phyloP scores from a whole-genome alignment of 2,113 vertebrate genomes.

The Otis tarda region DNA sequence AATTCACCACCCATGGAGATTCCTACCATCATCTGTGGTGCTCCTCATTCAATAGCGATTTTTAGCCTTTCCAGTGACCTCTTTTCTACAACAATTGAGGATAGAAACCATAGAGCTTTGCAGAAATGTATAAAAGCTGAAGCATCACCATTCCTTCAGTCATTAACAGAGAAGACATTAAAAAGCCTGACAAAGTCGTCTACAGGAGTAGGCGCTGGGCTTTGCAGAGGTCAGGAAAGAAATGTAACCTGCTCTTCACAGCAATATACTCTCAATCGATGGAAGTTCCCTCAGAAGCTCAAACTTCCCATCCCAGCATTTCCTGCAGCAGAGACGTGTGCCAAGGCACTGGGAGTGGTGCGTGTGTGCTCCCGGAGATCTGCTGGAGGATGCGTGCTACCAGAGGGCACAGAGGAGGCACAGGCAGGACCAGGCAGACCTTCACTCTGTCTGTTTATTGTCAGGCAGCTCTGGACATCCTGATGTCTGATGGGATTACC shows the following conservation, averaged over 20 bases:
- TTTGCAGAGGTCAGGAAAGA: neutral
- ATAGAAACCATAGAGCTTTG: neutral
- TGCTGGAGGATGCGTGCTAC: neutral
- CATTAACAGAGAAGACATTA: neutral
- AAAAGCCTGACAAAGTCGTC: neutral
- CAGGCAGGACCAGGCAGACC: neutral
- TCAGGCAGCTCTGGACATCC: neutral
- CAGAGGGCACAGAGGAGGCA: neutral
- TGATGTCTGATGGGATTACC: neutral
- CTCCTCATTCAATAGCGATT: neutral
- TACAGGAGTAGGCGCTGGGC: rapidly evolving
- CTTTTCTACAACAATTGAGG: neutral
- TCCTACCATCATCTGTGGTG: neutral
- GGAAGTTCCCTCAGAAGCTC: neutral
- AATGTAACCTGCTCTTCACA: neutral
- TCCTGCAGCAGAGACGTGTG: neutral
- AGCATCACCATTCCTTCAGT: neutral
- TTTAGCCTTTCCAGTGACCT: neutral
- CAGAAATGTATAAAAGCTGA: neutral
- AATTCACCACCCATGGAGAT: neutral
- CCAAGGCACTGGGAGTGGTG: rapidly evolving
- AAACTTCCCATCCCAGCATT: neutral
- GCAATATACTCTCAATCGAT: rapidly evolving
- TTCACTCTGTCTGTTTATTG: neutral
- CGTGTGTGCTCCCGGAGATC: neutral